Percentiles rank a stretch among this genome's conserved stretches.
These are phyloP conservation scores for Prosopocoilus inquinatus DNA, from an alignment of 2,888 invertebrate genomes.

Conservation along the genomic window DNA sequence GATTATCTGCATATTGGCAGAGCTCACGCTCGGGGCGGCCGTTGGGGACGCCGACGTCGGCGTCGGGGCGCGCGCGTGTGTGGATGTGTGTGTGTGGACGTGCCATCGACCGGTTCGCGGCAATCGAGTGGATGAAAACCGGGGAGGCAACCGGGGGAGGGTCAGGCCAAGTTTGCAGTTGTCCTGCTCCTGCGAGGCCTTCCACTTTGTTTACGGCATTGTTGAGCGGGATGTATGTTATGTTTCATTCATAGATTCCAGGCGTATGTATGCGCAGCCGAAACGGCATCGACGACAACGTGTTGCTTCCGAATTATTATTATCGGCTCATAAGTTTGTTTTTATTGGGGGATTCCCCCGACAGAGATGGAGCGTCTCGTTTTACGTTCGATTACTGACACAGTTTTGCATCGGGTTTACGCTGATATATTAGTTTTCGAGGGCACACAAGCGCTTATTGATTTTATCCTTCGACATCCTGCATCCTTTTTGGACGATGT, in stretches of 20 bases:
- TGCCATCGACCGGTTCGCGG: not conserved
- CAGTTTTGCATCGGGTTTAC: no score
- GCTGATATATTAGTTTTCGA: no score
- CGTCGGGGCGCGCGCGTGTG: not conserved
- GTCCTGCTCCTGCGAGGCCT: slow-evolving; percentile 7
- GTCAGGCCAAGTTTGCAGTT: slow-evolving; percentile 20
- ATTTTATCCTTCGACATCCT: no score
- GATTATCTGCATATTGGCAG: not conserved
- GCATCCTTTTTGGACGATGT: no score
- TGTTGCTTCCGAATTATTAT: slow-evolving; percentile 34
- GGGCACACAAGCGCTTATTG: no score
- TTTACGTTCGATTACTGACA: no score
- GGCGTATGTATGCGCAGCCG: slow-evolving; percentile 25
- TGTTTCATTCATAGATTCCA: slow-evolving; percentile 40
- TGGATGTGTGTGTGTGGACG: not conserved
- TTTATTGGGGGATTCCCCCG: not conserved
- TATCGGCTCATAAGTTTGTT: slow-evolving; percentile 17
- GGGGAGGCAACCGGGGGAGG: not conserved
- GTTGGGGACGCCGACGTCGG: not conserved
- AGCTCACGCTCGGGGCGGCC: not conserved
- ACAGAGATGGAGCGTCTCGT: no score
- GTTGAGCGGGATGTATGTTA: slow-evolving; percentile 26
- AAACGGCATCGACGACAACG: slow-evolving; percentile 32
- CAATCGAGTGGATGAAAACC: not conserved
- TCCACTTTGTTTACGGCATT: slow-evolving; percentile 28